These are phyloP conservation scores for Halcyon chelicuti DNA, from an alignment of 2,797 vertebrate genomes.

Conservation along the genomic window DNA sequence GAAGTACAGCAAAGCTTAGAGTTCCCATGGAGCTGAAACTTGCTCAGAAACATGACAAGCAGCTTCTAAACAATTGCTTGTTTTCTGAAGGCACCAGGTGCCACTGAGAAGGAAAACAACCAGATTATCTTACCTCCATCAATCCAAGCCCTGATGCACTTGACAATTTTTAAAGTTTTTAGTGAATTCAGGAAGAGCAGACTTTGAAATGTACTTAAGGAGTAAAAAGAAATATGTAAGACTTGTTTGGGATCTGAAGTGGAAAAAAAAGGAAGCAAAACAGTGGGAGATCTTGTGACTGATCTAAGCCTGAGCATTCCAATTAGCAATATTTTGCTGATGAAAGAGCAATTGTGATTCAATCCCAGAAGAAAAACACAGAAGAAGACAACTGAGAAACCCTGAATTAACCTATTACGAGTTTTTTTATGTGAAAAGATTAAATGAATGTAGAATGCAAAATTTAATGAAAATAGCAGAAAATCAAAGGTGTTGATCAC, in stretches of 20 bases:
- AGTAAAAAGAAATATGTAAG: not conserved
- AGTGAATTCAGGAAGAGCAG: not conserved
- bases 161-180: not conserved
- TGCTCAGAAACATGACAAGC: not conserved
- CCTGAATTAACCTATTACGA: not conserved
- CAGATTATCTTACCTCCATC: not conserved
- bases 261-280: not conserved
- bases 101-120: not conserved
- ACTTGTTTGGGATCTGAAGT: not conserved
- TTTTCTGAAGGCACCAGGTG: not conserved
- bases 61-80: not conserved
- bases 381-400: not conserved
- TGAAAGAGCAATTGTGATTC: not conserved
- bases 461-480: not conserved
- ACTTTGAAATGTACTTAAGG: not conserved
- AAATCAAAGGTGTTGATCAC: not conserved
- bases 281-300: not conserved
- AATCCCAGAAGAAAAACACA: not conserved
- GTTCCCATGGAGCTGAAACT: not conserved
- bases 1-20: not conserved
- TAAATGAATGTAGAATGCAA: not conserved
- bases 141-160: not conserved
- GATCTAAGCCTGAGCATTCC: not conserved
- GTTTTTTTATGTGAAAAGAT: not conserved
- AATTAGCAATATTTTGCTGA: not conserved